These are phyloP conservation scores for Ceratosolen solmsi DNA, from an alignment of 1,140 invertebrate genomes.

Conservation along the genomic window DNA sequence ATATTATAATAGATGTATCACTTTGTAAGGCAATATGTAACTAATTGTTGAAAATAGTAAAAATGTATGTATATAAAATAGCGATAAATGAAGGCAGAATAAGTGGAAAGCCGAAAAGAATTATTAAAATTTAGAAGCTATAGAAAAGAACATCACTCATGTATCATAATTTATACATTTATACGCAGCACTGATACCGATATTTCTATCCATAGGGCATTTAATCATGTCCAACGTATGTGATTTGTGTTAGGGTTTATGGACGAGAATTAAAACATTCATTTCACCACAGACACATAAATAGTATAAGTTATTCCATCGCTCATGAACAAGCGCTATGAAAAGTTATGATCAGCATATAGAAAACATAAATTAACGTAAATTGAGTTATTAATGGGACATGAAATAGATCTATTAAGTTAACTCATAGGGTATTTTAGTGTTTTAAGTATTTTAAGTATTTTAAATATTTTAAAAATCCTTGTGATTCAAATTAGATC, in stretches of 20 bases:
- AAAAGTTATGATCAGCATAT: no score
- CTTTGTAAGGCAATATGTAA: no score
- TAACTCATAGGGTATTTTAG: no score
- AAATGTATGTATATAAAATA: neutral
- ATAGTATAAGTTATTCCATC: constrained; percentile 69
- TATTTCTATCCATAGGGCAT: constrained; percentile 71
- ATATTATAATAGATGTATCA: no score
- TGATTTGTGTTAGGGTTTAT: constrained; percentile 75
- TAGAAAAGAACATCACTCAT: constrained; percentile 16
- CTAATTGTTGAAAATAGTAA: neutral
- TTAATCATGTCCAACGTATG: constrained; percentile 74
- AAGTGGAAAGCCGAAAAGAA: constrained; percentile 33
- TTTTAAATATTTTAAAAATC: no score
- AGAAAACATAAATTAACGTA: no score
- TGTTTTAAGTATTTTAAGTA: no score
- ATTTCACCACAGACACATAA: constrained; percentile 72
- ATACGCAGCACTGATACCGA: constrained; percentile 72
- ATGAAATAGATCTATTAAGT: no score
- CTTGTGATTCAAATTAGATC: no score
- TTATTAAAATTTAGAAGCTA: constrained; percentile 51
- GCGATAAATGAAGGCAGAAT: neutral
- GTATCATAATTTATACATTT: constrained; percentile 57
- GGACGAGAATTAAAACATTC: constrained; percentile 74
- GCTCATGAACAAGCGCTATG: constrained; percentile 57
- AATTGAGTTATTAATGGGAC: no score